Conservation (phyloP, 2,797 vertebrate species). For the Crypturellus tataupa region DNA sequence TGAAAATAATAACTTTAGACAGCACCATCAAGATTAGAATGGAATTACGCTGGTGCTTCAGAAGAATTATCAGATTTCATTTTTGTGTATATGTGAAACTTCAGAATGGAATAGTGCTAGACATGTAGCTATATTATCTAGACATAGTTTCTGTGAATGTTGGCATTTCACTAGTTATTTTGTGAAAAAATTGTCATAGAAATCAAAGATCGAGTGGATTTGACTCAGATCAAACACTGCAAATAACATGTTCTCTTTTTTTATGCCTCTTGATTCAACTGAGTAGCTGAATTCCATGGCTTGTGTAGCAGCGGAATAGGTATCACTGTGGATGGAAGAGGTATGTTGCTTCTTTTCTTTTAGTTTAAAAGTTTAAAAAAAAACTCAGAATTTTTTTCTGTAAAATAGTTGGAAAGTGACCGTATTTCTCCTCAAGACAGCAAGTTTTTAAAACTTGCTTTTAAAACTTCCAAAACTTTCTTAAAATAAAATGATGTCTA, state of each 20-base stretch:
- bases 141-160: neutral
- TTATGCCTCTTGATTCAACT: neutral
- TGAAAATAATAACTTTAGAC: neutral
- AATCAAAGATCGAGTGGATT: neutral
- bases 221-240: neutral
- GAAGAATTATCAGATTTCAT: neutral
- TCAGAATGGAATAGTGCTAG: neutral
- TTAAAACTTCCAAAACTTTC: neutral
- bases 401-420: neutral
- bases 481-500: neutral
- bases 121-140: neutral
- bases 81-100: neutral
- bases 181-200: neutral
- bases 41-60: neutral
- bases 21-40: rapidly evolving
- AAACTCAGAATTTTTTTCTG: neutral
- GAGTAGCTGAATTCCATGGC: conserved; percentile 83
- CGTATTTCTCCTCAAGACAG: neutral
- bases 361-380: neutral
- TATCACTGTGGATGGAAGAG: conserved; percentile 86
- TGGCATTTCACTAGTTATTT: neutral
- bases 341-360: conserved; percentile 67
- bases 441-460: neutral
- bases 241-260: conserved; percentile 23
- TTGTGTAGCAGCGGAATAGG: conserved; percentile 84